phyloP scores from a whole-genome alignment of 2,797 vertebrate species.

The Aphelocoma californica region DNA sequence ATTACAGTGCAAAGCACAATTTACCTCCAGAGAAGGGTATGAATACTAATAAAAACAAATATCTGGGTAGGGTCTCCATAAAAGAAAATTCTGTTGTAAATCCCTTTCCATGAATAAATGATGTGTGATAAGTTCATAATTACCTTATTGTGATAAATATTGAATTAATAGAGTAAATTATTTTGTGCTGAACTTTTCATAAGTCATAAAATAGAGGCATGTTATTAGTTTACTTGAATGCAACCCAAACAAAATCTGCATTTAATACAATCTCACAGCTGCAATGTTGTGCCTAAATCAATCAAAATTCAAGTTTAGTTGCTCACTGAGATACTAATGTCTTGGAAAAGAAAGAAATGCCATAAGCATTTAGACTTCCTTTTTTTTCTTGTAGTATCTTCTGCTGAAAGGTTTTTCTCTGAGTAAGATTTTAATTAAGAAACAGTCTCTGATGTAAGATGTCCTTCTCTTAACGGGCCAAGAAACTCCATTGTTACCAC shows the following conservation, averaged over 20 bases:
- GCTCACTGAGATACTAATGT: not conserved
- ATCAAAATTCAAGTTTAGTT: not conserved
- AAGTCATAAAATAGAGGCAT: not conserved
- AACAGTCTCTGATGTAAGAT: not conserved
- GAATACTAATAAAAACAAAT: conserved; percentile 14
- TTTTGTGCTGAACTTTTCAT: not conserved
- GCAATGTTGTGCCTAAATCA: not conserved
- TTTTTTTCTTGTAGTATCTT: not conserved
- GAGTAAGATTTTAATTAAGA: not conserved
- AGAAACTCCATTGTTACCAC: not conserved
- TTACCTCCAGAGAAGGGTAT: not conserved
- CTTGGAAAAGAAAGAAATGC: not conserved
- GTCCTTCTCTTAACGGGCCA: not conserved
- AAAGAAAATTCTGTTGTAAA: not conserved
- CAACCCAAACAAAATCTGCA: not conserved
- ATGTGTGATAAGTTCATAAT: not conserved
- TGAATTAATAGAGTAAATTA: not conserved
- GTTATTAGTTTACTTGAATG: not conserved
- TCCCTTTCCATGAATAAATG: not conserved
- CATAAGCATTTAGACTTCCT: not conserved
- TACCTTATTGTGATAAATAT: conserved; percentile 9
- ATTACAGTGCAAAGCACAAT: not conserved
- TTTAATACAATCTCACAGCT: not conserved
- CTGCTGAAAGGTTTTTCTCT: not conserved
- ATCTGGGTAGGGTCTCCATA: not conserved